Evolutionary conservation across 2,797 vertebrate genomes (phyloP).

Genomic region (Uromys caudimaculatus): DNA sequence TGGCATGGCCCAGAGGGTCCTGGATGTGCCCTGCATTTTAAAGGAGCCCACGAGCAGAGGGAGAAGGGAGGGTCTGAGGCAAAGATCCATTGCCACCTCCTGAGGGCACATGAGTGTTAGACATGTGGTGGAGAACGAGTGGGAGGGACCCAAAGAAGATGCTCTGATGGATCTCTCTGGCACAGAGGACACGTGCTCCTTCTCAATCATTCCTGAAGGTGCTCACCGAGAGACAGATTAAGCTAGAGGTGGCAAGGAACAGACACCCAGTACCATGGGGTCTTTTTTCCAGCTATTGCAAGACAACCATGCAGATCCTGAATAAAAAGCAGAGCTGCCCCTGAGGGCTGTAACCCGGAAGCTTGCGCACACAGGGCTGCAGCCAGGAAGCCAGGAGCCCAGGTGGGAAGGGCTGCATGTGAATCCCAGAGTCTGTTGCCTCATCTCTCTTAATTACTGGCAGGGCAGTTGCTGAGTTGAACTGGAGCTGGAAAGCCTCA

Average conservation of each 20-base stretch:
- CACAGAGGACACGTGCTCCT: too few species aligned
- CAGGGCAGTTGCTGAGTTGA: slow-evolving; percentile 86
- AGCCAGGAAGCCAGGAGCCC: slow-evolving; percentile 23
- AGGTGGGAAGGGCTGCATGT: slow-evolving; percentile 36
- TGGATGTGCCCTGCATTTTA: background rate
- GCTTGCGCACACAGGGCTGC: background rate
- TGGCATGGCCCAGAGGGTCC: background rate
- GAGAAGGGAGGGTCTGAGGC: background rate
- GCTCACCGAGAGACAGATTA: background rate
- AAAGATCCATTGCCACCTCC: background rate
- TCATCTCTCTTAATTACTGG: slow-evolving; percentile 86
- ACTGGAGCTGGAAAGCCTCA: slow-evolving; percentile 88
- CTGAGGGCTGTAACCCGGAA: background rate
- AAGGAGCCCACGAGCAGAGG: background rate
- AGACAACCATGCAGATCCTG: background rate
- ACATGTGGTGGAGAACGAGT: background rate
- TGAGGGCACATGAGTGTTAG: background rate
- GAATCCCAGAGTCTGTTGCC: slow-evolving; percentile 68
- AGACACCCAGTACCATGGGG: background rate
- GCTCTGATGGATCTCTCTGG: background rate
- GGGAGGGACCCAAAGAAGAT: background rate
- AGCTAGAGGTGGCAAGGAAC: background rate
- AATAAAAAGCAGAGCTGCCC: background rate
- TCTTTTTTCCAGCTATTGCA: background rate
- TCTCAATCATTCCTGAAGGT: background rate